Base-by-base conservation (phyloP, 37 sponge, comb jelly and placozoan species). In the Oopsacas minuta region DNA sequence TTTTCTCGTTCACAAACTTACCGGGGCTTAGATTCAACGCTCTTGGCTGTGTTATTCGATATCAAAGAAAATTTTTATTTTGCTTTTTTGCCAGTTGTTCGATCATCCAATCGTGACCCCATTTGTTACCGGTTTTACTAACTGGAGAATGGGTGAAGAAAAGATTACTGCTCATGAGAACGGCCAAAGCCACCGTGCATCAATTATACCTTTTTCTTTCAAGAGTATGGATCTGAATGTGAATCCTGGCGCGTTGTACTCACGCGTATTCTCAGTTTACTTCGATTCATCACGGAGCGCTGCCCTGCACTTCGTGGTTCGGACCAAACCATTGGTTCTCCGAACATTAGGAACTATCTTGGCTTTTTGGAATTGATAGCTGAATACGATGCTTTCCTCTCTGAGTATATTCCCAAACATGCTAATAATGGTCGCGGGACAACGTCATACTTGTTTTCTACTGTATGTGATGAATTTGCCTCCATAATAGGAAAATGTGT, bases 401-500 rank as follows among this genome's bases (percentile, higher is more conserved):
- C 39, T 39, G 37, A 37, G 32, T 51, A 84, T 37, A 38, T 84
- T 38, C 39, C 5, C 84, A 84, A 84, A 84, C 38, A 84, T 84
- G 84, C 39, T 38, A 84, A 84, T 34, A 36, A 84, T 30, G 84
- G 84, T 39, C 39, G 84, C 32, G 84, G 84, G 23, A 23, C 23
- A 37, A 28, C 49, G 39, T 84, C 84, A 36, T 84, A 84, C 49
- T 84, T 84, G 28, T 84, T 51, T 28, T 84, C 84, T 23, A 84
- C 84, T 38, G 38, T 84, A 38, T 84, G 49, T 38, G n/a, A 84
- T 84, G 84, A 84, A 39, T 28, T 84, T 38, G 38, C 39, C 5
- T 30, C 37, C 32, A 84, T 84, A 84, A 84, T 84, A 28, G 84
- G 39, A 23, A 38, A 84, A 28, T 28, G 38, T 28, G 46, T 84